phyloP scores from a whole-genome alignment of 2,797 vertebrate species.

The Enteromius mattozi region DNA sequence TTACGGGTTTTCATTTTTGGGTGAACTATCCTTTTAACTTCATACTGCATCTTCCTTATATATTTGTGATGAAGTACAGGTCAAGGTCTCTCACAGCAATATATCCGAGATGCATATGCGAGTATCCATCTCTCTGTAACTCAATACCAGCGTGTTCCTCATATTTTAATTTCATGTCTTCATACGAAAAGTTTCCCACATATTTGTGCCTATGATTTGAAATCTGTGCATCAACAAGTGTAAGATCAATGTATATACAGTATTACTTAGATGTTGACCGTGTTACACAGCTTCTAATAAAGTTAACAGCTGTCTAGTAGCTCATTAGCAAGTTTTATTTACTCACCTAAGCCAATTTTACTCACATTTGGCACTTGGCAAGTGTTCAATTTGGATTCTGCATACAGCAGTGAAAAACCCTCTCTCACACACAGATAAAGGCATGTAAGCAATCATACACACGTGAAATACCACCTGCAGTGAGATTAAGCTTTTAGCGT shows the following conservation, averaged over 20 bases:
- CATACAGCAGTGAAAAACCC: neutral
- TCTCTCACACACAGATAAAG: neutral
- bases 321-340: slow-evolving; percentile 30
- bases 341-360: slow-evolving; percentile 17
- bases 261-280: neutral
- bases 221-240: neutral
- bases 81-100: neutral
- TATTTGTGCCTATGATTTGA: neutral
- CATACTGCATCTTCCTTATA: neutral
- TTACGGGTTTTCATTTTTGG: neutral
- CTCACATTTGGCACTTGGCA: slow-evolving; percentile 8
- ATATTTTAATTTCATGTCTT: neutral
- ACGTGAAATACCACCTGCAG: slow-evolving; percentile 23
- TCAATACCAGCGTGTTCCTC: neutral
- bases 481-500: slow-evolving; percentile 37
- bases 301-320: slow-evolving; percentile 1
- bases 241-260: neutral
- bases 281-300: slow-evolving; percentile 14
- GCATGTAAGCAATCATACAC: slow-evolving; percentile 18
- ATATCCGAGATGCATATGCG: neutral
- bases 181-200: neutral
- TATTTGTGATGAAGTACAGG: neutral
- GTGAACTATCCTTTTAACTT: neutral
- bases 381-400: slow-evolving; percentile 7
- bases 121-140: neutral